These are phyloP conservation scores for Gymnoscopelus microlampas DNA, from an alignment of 2,797 vertebrate species.

Conservation along the genomic window DNA sequence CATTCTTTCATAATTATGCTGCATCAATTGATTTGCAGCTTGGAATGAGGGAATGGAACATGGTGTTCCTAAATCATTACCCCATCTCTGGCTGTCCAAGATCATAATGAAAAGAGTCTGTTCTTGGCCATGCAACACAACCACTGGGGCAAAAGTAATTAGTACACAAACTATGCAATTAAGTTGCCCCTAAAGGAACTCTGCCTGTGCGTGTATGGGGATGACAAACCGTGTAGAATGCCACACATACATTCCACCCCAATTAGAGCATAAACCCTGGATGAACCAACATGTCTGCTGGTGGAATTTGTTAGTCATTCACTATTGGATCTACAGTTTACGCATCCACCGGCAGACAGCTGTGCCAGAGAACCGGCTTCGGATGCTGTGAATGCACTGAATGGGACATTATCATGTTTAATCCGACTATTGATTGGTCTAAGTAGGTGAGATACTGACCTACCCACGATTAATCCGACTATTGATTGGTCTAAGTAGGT, in stretches of 20 bases:
- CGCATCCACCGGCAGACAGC: too few species aligned
- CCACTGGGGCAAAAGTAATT: conserved; percentile 64
- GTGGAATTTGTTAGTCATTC: conserved; percentile 21
- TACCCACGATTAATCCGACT: too few species aligned
- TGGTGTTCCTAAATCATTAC: conserved; percentile 33
- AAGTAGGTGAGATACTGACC: too few species aligned
- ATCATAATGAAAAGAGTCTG: conserved; percentile 58
- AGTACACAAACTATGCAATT: conserved; percentile 75
- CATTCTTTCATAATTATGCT: conserved; percentile 30
- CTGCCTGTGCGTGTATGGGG: conserved; percentile 59
- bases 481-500: too few species aligned
- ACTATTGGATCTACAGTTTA: background rate
- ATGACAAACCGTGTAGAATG: conserved; percentile 38
- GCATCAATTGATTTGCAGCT: conserved; percentile 35
- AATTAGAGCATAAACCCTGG: conserved; percentile 68
- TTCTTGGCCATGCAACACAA: conserved; percentile 60
- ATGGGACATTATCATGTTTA: too few species aligned
- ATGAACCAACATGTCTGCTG: conserved; percentile 44
- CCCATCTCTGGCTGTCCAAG: conserved; percentile 34
- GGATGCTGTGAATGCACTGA: too few species aligned
- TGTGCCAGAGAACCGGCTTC: too few species aligned
- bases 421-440: too few species aligned
- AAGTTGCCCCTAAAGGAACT: conserved; percentile 74
- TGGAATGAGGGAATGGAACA: conserved; percentile 19
- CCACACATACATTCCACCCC: conserved; percentile 63